A percentile compares a stretch with the other conserved stretches of the same genome.
Evolutionary conservation across 1,140 invertebrate genomes (phyloP).

Genomic region (Pseudomyrmex gracilis): DNA sequence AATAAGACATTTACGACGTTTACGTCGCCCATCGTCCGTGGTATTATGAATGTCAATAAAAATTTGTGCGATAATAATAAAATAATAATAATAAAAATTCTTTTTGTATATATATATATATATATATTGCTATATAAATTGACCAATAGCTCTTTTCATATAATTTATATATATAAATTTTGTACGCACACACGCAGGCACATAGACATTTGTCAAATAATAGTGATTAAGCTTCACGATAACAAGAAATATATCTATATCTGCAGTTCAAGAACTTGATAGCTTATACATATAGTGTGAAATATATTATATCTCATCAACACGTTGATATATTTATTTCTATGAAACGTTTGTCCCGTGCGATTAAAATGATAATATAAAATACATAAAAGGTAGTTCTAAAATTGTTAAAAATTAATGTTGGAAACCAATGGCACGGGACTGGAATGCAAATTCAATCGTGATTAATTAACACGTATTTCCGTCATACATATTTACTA

Average conservation of each 20-base stretch:
- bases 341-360: not conserved
- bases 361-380: constrained; percentile 18
- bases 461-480: constrained; percentile 2
- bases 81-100: constrained; percentile 2
- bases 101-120: not conserved
- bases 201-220: constrained; percentile 25
- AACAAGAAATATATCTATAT: constrained; percentile 57
- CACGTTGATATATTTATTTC: constrained; percentile 23
- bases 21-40: too few relatives aligned
- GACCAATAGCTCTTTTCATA: constrained; percentile 8
- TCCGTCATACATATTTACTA: not conserved
- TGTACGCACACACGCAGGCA: constrained; percentile 10
- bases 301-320: constrained; percentile 24
- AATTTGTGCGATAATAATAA: not conserved
- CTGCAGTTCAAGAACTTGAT: constrained; percentile 18
- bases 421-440: constrained; percentile 19
- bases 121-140: constrained; percentile 9
- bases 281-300: constrained; percentile 4
- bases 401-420: constrained; percentile 8
- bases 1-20: not conserved
- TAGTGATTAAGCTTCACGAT: constrained; percentile 34
- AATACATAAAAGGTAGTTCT: not conserved
- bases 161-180: constrained; percentile 24
- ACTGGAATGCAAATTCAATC: constrained; percentile 48
- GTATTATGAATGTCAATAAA: not conserved